Evolutionary conservation across 2,797 vertebrate genomes (phyloP).

Genomic region (Odontamblyopus rebecca): DNA sequence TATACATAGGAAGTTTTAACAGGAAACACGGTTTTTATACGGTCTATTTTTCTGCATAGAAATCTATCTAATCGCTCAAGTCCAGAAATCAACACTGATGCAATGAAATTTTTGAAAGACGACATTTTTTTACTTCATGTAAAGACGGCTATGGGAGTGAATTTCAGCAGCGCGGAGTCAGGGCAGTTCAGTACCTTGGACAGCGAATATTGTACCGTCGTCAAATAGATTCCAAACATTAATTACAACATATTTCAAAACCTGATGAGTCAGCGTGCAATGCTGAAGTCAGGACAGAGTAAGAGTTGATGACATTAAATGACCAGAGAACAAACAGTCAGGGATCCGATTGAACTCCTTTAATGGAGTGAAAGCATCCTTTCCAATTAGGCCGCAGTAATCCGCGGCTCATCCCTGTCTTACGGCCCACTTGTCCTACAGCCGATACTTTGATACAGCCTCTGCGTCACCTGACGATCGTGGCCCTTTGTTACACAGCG

Average conservation of each 20-base stretch:
- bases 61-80: background rate
- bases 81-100: background rate
- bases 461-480: constrained; percentile 64
- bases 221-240: background rate
- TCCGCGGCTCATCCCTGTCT: constrained; percentile 71
- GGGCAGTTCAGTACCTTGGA: constrained; percentile 49
- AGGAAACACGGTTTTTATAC: background rate
- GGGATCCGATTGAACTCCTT: constrained; percentile 28
- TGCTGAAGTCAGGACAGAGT: background rate
- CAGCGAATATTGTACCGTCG: constrained; percentile 6
- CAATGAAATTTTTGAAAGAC: background rate
- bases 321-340: constrained; percentile 5
- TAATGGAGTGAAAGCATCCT: constrained; percentile 65
- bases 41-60: background rate
- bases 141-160: background rate
- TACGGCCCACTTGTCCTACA: constrained; percentile 76
- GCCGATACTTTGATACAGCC: constrained; percentile 80
- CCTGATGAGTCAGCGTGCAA: background rate
- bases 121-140: background rate
- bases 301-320: background rate
- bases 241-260: background rate
- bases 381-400: constrained; percentile 77
- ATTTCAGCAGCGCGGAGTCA: background rate
- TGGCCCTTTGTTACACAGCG: constrained; percentile 67
- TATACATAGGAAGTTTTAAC: background rate